These are phyloP conservation scores for Oceanodroma leucorhoa DNA, from an alignment of 2,797 vertebrate genomes.

Conservation along the genomic window DNA sequence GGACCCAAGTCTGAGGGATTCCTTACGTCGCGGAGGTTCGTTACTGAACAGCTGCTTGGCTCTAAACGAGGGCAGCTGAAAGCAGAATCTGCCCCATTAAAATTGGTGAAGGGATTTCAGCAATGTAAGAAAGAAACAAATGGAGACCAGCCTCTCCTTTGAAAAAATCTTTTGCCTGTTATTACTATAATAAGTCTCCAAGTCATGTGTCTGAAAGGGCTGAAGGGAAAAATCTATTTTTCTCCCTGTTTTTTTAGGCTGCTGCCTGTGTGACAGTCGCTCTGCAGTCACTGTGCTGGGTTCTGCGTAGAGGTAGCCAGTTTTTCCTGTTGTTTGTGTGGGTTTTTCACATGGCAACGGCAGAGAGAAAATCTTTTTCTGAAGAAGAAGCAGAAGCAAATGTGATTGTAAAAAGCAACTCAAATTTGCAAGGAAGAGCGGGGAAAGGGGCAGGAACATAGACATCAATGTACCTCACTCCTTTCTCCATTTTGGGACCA, in stretches of 20 bases:
- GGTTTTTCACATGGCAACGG: slow-evolving; percentile 62
- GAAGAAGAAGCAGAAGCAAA: not conserved
- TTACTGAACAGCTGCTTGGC: accelerated
- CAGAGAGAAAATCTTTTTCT: not conserved
- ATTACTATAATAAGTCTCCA: slow-evolving; percentile 42
- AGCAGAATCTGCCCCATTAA: not conserved
- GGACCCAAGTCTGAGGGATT: not conserved
- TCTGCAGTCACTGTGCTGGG: not conserved
- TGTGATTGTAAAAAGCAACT: slow-evolving; percentile 5
- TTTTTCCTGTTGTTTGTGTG: slow-evolving; percentile 57
- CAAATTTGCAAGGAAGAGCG: not conserved
- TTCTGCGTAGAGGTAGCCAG: not conserved
- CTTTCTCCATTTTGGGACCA: not conserved
- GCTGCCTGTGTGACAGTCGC: slow-evolving; percentile 37
- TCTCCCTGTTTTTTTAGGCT: slow-evolving; percentile 14
- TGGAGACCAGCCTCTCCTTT: not conserved
- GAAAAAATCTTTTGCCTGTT: slow-evolving; percentile 6
- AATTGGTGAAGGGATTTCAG: not conserved
- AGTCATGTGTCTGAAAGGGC: slow-evolving; percentile 57
- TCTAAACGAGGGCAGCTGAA: not conserved
- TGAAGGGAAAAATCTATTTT: slow-evolving; percentile 61
- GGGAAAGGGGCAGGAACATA: not conserved
- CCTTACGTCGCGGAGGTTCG: not conserved
- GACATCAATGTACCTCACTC: not conserved
- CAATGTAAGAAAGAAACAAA: not conserved